These are phyloP conservation scores for Regulus satrapa DNA, from an alignment of 2,113 vertebrate species.

Conservation along the genomic window DNA sequence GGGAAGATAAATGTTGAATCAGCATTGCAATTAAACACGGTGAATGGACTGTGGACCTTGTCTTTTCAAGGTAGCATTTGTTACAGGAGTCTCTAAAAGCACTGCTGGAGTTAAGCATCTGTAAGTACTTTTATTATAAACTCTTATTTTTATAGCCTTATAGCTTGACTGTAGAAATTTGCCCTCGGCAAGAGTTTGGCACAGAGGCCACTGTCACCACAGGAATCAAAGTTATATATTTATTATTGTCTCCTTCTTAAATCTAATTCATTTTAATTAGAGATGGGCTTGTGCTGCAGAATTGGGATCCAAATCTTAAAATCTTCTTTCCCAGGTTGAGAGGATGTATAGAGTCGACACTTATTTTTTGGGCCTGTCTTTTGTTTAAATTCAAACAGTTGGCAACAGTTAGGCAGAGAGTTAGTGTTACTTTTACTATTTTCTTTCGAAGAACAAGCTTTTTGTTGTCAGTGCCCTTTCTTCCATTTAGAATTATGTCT, in stretches of 20 bases:
- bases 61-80: neutral
- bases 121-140: slow-evolving; percentile 8
- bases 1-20: neutral
- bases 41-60: neutral
- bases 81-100: neutral
- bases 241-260: neutral
- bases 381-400: neutral
- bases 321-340: neutral
- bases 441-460: neutral
- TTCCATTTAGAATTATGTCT: neutral
- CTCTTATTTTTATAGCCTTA: slow-evolving; percentile 4
- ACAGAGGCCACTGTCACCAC: neutral
- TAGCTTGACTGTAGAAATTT: neutral
- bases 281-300: neutral
- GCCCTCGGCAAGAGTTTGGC: neutral
- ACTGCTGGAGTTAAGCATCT: slow-evolving; percentile 1
- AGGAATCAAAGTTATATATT: neutral
- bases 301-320: neutral
- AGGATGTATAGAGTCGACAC: neutral
- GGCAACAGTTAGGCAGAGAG: neutral
- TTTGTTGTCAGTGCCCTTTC: neutral
- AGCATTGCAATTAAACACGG: neutral
- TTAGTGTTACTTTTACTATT: neutral
- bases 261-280: slow-evolving; percentile 12
- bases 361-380: neutral